phyloP scores from a whole-genome alignment of 2,888 invertebrate species.

The Eupithecia inturbata region DNA sequence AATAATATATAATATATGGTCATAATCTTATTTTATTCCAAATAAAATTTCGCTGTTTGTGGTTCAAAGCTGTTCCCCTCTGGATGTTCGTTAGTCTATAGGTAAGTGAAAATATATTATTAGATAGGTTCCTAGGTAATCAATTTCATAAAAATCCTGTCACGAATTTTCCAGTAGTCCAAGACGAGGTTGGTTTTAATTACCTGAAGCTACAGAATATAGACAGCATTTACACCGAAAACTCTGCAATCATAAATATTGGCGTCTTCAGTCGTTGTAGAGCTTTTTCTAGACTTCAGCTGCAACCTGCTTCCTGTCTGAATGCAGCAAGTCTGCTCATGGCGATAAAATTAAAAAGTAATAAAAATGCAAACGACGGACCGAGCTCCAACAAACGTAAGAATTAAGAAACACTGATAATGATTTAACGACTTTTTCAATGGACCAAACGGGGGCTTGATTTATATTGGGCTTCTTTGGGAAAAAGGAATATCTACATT shows the following conservation, averaged over 20 bases:
- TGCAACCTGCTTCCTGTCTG: conserved; percentile 3
- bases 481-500: conserved; percentile 10
- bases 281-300: neutral
- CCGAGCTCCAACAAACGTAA: conserved; percentile 34
- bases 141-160: conserved; percentile 21
- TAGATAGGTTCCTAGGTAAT: neutral
- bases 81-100: neutral
- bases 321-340: conserved; percentile 29
- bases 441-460: conserved; percentile 27
- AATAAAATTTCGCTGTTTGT: too few species aligned
- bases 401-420: conserved; percentile 37
- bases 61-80: neutral
- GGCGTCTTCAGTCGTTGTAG: neutral
- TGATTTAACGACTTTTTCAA: conserved; percentile 39
- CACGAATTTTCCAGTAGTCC: conserved; percentile 19
- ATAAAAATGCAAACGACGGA: conserved; percentile 52
- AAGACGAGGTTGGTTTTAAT: conserved; percentile 30
- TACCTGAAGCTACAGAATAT: conserved; percentile 26
- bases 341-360: conserved; percentile 48
- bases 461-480: conserved; percentile 9
- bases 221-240: conserved; percentile 9
- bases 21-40: too few species aligned
- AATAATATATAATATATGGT: neutral
- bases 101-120: neutral
- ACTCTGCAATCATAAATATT: conserved; percentile 1